Evolutionary conservation across 2,797 vertebrate species (phyloP), one percentile per base, ranked within the genome.

Genomic region (Glyptemys insculpta): DNA sequence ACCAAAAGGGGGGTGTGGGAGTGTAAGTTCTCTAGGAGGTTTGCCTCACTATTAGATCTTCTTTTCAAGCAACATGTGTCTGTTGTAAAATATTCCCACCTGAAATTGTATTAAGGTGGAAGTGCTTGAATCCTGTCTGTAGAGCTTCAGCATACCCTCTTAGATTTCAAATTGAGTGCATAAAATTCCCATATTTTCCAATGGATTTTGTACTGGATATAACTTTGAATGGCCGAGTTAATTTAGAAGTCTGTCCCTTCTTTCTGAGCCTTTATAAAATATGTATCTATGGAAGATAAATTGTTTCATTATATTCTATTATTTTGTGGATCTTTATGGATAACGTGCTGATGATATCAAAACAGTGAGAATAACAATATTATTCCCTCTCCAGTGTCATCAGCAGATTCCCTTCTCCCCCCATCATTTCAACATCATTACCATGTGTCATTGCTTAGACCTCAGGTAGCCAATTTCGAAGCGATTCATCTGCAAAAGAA

Each of bases 401-500:
- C 94, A 94, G 93, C 88, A 95, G 86, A 96, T 93, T 94, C 92
- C 65, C 74, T 97, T 68, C 92, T 97, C 93, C 93, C 72, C 81
- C 88, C 5, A 0, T 93, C 91, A 85, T 97, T 97, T 97, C 95
- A 96, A 88, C 88, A 81, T 94, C 94, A 93, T 97, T 96, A 93
- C 93, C 56, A 57, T 86, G 85, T 95, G 92, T 97, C 83, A 88
- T 95, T 94, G 95, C 95, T 96, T 88, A 90, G 96, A 95, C 93
- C 94, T 97, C 92, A 95, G 95, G 96, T 97, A 97, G 93, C 91
- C 95, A 95, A 96, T 97, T 97, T 91, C 83, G 79, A 94, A 96
- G 93, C 89, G 92, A 95, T 97, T 94, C 76, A 79, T 89, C 92
- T 83, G 92, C 2, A 0, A 53, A 85, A 85, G 89, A 95, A 95